Percentiles rank a stretch among this genome's conserved stretches.
Conservation (phyloP, 2,113 vertebrate species). For the Cettia cetti region DNA sequence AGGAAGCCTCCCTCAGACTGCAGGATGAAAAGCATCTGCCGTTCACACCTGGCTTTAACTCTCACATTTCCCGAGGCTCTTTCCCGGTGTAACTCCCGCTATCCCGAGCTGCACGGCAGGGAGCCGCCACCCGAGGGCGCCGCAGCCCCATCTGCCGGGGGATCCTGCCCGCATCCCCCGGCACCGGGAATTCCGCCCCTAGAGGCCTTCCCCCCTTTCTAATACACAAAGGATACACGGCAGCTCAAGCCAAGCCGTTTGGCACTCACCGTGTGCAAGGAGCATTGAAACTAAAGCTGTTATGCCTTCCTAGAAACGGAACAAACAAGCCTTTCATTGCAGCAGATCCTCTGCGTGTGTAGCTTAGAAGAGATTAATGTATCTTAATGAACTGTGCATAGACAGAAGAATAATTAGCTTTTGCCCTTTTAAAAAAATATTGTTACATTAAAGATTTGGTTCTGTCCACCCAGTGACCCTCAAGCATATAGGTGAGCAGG, state of each 20-base stretch:
- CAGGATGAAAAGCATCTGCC: neutral
- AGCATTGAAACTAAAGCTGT: neutral
- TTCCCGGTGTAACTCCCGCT: rapidly evolving
- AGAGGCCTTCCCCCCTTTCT: neutral
- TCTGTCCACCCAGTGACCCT: neutral
- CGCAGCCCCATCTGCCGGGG: neutral
- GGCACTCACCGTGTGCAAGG: neutral
- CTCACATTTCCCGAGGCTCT: neutral
- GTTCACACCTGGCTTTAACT: neutral
- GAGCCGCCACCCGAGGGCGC: neutral
- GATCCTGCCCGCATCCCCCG: neutral
- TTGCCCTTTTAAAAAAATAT: neutral
- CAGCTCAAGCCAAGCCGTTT: neutral
- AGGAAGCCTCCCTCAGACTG: too few species aligned
- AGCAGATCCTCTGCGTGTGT: neutral
- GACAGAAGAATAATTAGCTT: neutral
- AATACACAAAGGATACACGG: rapidly evolving
- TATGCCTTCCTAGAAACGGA: neutral
- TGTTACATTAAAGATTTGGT: neutral
- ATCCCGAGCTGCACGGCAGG: neutral
- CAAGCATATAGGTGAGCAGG: neutral
- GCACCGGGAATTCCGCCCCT: rapidly evolving
- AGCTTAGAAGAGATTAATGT: neutral
- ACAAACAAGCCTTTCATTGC: neutral
- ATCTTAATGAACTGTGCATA: neutral